Percentiles rank a stretch among this genome's conserved stretches.
Conservation (phyloP, 2,797 vertebrate species). For the Rhabdophis nuchalis region DNA sequence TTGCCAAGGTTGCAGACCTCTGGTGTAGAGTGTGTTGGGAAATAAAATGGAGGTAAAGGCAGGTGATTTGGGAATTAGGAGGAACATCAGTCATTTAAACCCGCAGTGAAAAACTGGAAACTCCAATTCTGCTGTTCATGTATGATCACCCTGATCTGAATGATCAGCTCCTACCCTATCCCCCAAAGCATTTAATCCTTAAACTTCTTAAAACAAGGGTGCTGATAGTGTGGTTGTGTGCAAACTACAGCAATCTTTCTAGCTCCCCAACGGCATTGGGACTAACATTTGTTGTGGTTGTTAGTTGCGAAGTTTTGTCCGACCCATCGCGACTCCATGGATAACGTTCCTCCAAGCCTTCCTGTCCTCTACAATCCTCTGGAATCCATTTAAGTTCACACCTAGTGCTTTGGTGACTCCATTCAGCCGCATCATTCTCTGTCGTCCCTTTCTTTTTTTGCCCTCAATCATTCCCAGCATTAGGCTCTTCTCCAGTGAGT, state of each 20-base stretch:
- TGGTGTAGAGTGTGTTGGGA: background rate
- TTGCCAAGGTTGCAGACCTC: too few species aligned
- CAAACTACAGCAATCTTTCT: background rate
- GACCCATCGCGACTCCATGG: too few species aligned
- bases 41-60: background rate
- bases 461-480: too few species aligned
- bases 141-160: background rate
- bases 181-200: background rate
- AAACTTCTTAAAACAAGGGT: background rate
- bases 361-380: too few species aligned
- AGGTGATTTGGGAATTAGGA: background rate
- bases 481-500: too few species aligned
- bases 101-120: background rate
- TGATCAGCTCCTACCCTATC: background rate
- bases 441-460: too few species aligned
- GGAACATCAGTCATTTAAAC: background rate
- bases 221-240: background rate
- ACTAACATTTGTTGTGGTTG: background rate
- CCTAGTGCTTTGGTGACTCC: too few species aligned
- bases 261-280: background rate
- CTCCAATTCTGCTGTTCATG: background rate
- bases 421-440: too few species aligned
- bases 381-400: too few species aligned
- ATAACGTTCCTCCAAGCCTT: too few species aligned
- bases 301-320: too few species aligned